These are phyloP conservation scores for Acropora yongei DNA, from an alignment of 64 coral and sea anemone genomes.

Conservation along the genomic window DNA sequence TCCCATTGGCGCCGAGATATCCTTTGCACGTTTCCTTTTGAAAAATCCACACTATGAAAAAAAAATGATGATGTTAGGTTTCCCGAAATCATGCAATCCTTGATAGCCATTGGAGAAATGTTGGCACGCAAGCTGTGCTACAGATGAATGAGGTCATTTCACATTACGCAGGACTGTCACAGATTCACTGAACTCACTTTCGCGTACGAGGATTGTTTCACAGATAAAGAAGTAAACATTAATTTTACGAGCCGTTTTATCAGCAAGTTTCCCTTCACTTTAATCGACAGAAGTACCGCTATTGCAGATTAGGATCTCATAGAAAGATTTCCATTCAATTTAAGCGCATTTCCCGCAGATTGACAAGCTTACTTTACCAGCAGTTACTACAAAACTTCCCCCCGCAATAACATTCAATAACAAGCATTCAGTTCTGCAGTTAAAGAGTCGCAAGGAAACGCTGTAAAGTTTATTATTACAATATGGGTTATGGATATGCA, in stretches of 20 bases:
- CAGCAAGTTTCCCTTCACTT: neutral
- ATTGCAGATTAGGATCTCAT: neutral
- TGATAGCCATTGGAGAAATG: neutral
- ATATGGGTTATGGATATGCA: neutral
- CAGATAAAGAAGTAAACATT: neutral
- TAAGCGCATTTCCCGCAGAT: too few species aligned
- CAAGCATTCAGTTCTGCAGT: neutral
- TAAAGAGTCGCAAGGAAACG: too few species aligned
- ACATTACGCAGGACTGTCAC: neutral
- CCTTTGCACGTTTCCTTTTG: slow-evolving; percentile 68
- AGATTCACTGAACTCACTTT: neutral
- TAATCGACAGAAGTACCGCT: neutral
- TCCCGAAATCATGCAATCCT: neutral
- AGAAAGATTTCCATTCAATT: neutral
- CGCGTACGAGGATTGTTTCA: neutral
- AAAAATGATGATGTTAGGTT: neutral
- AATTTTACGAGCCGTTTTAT: neutral
- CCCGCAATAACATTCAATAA: neutral
- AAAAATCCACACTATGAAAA: slow-evolving; percentile 77
- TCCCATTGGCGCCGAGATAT: slow-evolving; percentile 62
- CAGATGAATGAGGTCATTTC: neutral
- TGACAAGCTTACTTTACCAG: too few species aligned
- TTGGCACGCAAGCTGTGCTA: neutral
- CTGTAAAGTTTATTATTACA: neutral
- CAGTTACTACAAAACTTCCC: too few species aligned